Evolutionary conservation across 2,113 vertebrate genomes (phyloP), one percentile per base, ranked within the genome.

Genomic region (Agapornis roseicollis): DNA sequence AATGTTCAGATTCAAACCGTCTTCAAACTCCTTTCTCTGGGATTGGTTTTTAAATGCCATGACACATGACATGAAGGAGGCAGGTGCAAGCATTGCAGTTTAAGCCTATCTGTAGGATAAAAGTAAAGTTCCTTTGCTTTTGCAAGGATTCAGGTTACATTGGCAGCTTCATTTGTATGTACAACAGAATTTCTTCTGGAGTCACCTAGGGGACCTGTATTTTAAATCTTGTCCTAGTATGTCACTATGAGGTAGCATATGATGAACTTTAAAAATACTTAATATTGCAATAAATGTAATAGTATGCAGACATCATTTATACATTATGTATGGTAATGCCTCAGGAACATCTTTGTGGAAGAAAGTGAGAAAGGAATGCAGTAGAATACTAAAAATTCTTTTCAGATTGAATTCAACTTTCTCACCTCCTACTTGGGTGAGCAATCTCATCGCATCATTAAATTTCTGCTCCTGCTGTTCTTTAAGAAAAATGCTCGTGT

Each of bases 231-330:
- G 25, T 78, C 50, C 69, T 47, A 53, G 35, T 72, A 47, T 84
- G 72, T 90, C 61, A 72, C 55, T 66, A 37, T 44, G 49, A 94
- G 61, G 72, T 78, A 89, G 58, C 70, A 44, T 53, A 56, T 58
- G 55, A 95, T 93, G 89, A 96, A 96, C 92, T 85, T 89, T 68
- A 86, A 7, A 86, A 94, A 89, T 87, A 90, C 41, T 88, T 95
- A 29, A n/a, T 68, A 82, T 66, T 89, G 58, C 41, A 93, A n/a
- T 96, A 90, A 95, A 89, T 78, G 80, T 83, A 85, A 94, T 50
- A 66, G 49, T 94, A 88, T 88, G 85, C 49, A 84, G 81, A 68
- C 72, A 90, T 94, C 35, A 44, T 82, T 95, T 95, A 90, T 94
- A 90, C 66, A 80, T 96, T 93, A 94, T 89, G 76, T 80, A 89